A percentile compares a stretch with the other conserved stretches of the same genome.
Conservation (phyloP, 2,113 vertebrate genomes). For the Atrichornis clamosus region DNA sequence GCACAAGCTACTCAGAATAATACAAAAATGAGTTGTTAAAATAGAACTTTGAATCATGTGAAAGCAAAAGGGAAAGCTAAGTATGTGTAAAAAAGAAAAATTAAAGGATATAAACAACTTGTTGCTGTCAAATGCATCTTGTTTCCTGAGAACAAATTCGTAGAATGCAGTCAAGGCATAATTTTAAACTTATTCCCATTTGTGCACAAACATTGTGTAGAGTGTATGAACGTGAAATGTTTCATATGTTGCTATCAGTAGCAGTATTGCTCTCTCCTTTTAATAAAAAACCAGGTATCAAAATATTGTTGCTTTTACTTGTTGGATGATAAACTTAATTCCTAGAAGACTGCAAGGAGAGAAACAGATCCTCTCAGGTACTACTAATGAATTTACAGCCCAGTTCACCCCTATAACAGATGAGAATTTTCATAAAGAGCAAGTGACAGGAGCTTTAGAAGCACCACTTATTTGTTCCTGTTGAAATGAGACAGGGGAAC, state of each 20-base stretch:
- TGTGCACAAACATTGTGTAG: neutral
- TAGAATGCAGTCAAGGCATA: constrained; percentile 38
- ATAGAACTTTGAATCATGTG: neutral
- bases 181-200: constrained; percentile 8
- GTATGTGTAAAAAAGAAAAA: neutral
- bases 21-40: neutral
- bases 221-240: neutral
- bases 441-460: neutral
- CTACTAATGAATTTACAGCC: neutral
- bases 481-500: neutral
- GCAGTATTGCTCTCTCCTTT: neutral
- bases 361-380: neutral
- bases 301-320: neutral
- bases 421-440: neutral
- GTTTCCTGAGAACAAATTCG: constrained; percentile 34
- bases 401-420: neutral
- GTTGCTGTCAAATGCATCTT: neutral
- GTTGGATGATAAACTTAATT: neutral
- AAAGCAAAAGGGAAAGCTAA: neutral
- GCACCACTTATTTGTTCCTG: neutral
- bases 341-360: neutral
- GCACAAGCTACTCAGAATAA: neutral
- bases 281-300: neutral
- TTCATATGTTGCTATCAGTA: neutral
- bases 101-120: neutral